Conservation (phyloP, 92 coral and sea anemone genomes). For the Epizoanthus scotinus region DNA sequence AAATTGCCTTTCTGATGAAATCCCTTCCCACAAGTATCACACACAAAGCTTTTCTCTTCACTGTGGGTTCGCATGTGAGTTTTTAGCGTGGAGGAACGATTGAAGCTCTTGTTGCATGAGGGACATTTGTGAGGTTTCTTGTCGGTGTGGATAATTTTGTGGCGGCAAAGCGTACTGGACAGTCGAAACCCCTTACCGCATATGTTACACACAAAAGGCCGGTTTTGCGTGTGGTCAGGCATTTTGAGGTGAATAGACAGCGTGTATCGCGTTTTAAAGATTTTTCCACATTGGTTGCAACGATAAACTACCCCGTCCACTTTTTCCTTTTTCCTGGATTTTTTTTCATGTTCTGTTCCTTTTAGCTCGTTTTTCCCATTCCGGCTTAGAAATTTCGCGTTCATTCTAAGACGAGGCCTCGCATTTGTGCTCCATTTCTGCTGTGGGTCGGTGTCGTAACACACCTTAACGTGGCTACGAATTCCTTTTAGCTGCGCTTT, state of each 20-base stretch:
- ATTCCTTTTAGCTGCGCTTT: neutral
- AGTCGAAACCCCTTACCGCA: conserved; percentile 99
- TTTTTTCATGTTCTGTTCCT: conserved; percentile 48
- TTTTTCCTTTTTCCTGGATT: conserved; percentile 59
- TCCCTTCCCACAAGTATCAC: conserved; percentile 93
- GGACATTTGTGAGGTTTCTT: conserved; percentile 96
- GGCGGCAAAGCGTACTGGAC: conserved; percentile 95
- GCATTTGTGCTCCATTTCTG: conserved; percentile 5
- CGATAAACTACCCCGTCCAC: conserved; percentile 68
- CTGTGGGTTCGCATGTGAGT: conserved; percentile 98
- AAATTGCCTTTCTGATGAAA: conserved; percentile 98
- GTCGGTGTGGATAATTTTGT: conserved; percentile 97
- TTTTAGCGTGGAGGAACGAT: conserved; percentile 93
- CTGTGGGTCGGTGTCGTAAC: neutral
- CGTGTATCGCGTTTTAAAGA: conserved; percentile 94
- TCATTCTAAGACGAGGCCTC: neutral
- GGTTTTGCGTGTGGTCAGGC: conserved; percentile 95
- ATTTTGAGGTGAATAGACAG: conserved; percentile 91
- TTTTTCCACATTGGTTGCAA: conserved; percentile 95
- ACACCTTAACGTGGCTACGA: neutral
- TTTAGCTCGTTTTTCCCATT: conserved; percentile 28
- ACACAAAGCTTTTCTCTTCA: conserved; percentile 88
- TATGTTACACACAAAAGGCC: conserved; percentile 96
- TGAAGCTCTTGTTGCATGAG: conserved; percentile 81
- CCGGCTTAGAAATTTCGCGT: conserved; percentile 12